Evolutionary conservation across 92 coral and sea anemone genomes (phyloP).

Genomic region (Actinostola sp.): DNA sequence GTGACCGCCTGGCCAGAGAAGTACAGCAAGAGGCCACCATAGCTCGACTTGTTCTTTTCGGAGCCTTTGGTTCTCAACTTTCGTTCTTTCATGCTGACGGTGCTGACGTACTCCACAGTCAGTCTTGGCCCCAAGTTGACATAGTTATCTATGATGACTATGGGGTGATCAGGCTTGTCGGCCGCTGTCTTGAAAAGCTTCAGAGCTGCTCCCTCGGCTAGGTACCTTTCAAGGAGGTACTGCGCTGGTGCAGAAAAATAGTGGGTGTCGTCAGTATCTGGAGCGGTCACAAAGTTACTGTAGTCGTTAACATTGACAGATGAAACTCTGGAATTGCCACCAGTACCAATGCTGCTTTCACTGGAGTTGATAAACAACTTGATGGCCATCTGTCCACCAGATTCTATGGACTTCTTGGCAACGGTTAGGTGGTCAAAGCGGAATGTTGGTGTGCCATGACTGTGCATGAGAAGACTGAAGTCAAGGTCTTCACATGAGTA

Average conservation of each 20-base stretch:
- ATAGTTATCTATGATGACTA: slow-evolving; percentile 82
- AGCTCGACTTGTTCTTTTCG: slow-evolving; percentile 56
- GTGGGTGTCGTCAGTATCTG: slow-evolving; percentile 86
- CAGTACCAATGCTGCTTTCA: slow-evolving; percentile 46
- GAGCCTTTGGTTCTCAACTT: slow-evolving; percentile 53
- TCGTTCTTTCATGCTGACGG: slow-evolving; percentile 49
- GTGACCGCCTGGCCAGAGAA: slow-evolving; percentile 73
- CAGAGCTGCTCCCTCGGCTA: slow-evolving; percentile 74
- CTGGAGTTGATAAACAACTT: slow-evolving; percentile 61
- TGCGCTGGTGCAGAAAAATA: slow-evolving; percentile 88
- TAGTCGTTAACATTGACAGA: slow-evolving; percentile 38
- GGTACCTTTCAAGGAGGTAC: slow-evolving; percentile 89
- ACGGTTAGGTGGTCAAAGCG: slow-evolving; percentile 82
- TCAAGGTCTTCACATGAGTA: slow-evolving; percentile 86
- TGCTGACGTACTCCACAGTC: slow-evolving; percentile 80
- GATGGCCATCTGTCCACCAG: slow-evolving; percentile 67
- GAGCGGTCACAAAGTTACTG: slow-evolving; percentile 80
- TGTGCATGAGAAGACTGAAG: slow-evolving; percentile 67
- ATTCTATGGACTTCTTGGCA: slow-evolving; percentile 77
- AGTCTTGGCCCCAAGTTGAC: slow-evolving; percentile 89
- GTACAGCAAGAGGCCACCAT: slow-evolving; percentile 91
- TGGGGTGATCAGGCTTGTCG: slow-evolving; percentile 75
- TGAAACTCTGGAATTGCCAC: slow-evolving; percentile 14
- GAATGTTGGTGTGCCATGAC: slow-evolving; percentile 63
- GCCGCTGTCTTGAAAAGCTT: slow-evolving; percentile 86